These are phyloP conservation scores for Leptinotarsa undecemlineata DNA, from an alignment of 1,140 invertebrate genomes.

Conservation along the genomic window DNA sequence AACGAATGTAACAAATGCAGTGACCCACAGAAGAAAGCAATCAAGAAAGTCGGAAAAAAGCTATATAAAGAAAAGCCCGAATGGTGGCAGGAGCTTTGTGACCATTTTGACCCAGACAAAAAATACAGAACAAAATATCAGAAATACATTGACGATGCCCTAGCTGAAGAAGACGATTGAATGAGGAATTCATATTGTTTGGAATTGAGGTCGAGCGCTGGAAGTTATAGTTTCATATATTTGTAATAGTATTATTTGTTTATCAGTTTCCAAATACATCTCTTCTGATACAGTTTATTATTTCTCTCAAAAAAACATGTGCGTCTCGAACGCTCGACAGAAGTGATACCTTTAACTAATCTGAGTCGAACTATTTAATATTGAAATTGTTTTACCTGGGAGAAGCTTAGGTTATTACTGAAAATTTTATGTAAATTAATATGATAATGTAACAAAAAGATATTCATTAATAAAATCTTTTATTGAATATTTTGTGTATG, in stretches of 20 bases:
- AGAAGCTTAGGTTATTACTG: too few species aligned
- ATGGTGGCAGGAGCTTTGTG: constrained; percentile 49
- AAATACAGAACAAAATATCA: constrained; percentile 50
- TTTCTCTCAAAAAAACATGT: too few species aligned
- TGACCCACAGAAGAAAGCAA: constrained; percentile 50
- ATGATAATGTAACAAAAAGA: too few species aligned
- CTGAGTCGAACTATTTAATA: too few species aligned
- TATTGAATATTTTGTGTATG: too few species aligned
- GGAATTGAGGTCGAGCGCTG: background rate
- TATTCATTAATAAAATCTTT: too few species aligned
- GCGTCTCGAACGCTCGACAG: too few species aligned
- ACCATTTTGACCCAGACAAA: constrained; percentile 55
- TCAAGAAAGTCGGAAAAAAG: constrained; percentile 49
- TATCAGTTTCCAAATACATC: background rate
- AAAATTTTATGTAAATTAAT: too few species aligned
- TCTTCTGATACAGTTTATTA: too few species aligned
- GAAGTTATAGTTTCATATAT: background rate
- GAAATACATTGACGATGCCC: constrained; percentile 14
- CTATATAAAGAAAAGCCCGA: constrained; percentile 52
- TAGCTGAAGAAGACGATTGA: background rate
- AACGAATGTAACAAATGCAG: constrained; percentile 56
- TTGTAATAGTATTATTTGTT: background rate
- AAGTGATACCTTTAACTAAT: too few species aligned
- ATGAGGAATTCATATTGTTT: background rate
- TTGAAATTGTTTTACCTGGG: too few species aligned